Evolutionary conservation across 1,140 invertebrate genomes (phyloP).

Genomic region (Apis florea): DNA sequence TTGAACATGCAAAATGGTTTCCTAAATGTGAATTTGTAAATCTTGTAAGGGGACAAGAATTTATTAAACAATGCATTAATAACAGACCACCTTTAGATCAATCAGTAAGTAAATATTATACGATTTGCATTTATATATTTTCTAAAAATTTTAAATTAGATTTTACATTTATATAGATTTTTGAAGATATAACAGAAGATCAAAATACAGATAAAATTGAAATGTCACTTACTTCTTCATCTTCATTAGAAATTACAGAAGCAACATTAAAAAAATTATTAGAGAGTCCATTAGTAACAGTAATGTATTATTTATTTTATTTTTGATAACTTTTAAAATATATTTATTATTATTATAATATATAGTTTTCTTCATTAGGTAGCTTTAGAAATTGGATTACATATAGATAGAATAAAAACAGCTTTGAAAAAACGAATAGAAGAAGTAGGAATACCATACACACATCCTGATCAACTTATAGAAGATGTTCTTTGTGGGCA

Average conservation of each 20-base stretch:
- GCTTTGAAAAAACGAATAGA: conserved; percentile 83
- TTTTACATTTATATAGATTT: conserved; percentile 62
- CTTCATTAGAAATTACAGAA: conserved; percentile 76
- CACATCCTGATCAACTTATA: conserved; percentile 84
- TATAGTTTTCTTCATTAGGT: conserved; percentile 70
- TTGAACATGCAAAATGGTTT: conserved; percentile 95
- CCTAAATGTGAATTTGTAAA: conserved; percentile 90
- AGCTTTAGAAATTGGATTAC: conserved; percentile 86
- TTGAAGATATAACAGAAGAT: conserved; percentile 68
- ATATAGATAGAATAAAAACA: conserved; percentile 84
- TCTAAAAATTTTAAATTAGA: conserved; percentile 1
- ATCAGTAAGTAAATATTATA: conserved; percentile 63
- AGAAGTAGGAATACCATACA: conserved; percentile 82
- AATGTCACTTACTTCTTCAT: conserved; percentile 58
- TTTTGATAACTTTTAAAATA: background rate
- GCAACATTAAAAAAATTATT: conserved; percentile 81
- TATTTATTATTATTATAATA: background rate
- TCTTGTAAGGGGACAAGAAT: conserved; percentile 89
- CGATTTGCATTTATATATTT: background rate
- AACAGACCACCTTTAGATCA: conserved; percentile 70
- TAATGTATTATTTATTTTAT: conserved; percentile 36
- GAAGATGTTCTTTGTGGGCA: conserved; percentile 85
- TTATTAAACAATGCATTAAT: conserved; percentile 83
- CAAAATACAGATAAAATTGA: conserved; percentile 56
- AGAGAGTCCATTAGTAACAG: conserved; percentile 80